Conservation (phyloP, 2,113 vertebrate genomes). For the Corythornis cristatus region DNA sequence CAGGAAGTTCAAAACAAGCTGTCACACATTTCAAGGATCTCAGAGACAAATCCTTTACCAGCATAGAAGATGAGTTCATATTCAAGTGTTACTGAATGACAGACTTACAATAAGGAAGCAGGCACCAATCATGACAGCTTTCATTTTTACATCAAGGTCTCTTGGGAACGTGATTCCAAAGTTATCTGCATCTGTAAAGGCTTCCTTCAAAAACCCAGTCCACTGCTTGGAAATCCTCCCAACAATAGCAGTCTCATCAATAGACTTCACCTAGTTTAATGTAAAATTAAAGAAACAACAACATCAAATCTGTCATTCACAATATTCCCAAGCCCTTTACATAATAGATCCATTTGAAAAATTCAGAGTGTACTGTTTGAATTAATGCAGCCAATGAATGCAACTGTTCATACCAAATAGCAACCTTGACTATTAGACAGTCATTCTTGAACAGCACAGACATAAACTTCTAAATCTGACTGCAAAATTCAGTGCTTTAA, state of each 20-base stretch:
- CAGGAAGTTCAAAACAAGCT: not conserved
- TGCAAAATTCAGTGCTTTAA: not conserved
- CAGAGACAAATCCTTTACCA: not conserved
- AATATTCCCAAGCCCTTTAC: not conserved
- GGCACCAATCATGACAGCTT: conserved; percentile 91
- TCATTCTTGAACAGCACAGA: not conserved
- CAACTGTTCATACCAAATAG: not conserved
- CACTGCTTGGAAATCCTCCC: conserved; percentile 95
- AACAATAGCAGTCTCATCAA: conserved; percentile 82
- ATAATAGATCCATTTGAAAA: not conserved
- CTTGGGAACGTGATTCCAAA: conserved; percentile 92
- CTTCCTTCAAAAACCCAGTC: conserved; percentile 85
- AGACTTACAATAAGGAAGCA: conserved; percentile 95
- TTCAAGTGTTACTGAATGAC: not conserved
- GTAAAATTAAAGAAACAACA: not conserved
- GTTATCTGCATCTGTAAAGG: conserved; percentile 88
- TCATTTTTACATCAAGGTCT: conserved; percentile 92
- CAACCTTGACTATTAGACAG: not conserved
- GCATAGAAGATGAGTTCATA: not conserved
- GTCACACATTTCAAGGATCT: not conserved
- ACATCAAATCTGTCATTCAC: not conserved
- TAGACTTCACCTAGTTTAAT: conserved; percentile 81
- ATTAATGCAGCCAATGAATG: not conserved
- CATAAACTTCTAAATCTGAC: not conserved
- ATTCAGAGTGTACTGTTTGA: not conserved